Evolutionary conservation across 2,888 invertebrate species (phyloP), one percentile per base, ranked within the genome.

Genomic region (Aphidius colemani): DNA sequence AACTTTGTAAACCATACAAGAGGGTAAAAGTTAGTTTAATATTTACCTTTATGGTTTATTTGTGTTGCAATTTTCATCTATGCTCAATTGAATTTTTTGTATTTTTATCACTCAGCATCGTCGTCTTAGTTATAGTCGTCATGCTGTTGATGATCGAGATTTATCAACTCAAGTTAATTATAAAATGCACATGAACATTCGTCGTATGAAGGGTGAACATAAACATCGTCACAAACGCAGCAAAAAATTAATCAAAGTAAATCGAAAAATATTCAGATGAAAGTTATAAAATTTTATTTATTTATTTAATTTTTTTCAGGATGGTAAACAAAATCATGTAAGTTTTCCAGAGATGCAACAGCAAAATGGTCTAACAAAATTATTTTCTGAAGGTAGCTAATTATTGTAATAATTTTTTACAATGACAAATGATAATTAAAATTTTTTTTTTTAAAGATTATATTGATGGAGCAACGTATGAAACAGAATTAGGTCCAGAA

Each of bases 271-370:
- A 50, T 50, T 50, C 18, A 50, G 11, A 7, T 50, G 8, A 7
- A 50, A n/a, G n/a, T 13, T 18, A 3, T 18, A 18, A 18, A 18
- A 18, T 18, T 18, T 18, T 18, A 18, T 64, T 51, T 56, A 30
- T 56, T 59, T 57, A 55, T 56, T 61, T 61, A 30, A 18, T 70
- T 59, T 64, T 69, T 85, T 86, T 67, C 85, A 93, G 91, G 92
- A 93, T 82, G 92, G 92, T 75, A 93, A 93, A 85, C 88, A 89
- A 77, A 93, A 93, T 83, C 93, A 93, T 84, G 94, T 94, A 74
- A 92, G 92, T 83, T 94, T 94, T 85, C 93, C 93, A 57, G 93
- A 93, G 85, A 92, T 94, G 83, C 92, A 93, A 84, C 93, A 93
- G 84, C 93, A 93, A 85, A 94, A 94, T 78, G 94, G 93, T 81